These are phyloP conservation scores for Rhinogobio ventralis DNA, from an alignment of 2,797 vertebrate species.

Conservation along the genomic window DNA sequence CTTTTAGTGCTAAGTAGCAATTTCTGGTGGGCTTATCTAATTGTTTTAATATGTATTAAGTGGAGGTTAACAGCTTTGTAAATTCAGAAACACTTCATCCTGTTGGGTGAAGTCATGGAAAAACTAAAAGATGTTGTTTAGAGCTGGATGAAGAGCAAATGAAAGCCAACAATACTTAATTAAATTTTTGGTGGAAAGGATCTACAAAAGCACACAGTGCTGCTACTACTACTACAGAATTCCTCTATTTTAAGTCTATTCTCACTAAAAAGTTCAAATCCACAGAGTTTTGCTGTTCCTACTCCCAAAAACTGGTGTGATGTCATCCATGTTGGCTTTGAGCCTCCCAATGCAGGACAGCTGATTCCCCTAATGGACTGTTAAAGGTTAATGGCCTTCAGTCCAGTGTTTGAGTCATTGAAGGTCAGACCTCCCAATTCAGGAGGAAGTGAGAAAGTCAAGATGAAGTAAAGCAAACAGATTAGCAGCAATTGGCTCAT, in stretches of 20 bases:
- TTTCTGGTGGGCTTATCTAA: slow-evolving; percentile 4
- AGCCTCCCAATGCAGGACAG: slow-evolving; percentile 19
- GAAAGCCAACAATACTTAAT: neutral
- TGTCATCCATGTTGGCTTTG: slow-evolving; percentile 26
- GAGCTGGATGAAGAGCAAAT: neutral
- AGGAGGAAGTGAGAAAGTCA: slow-evolving; percentile 4
- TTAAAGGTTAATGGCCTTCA: slow-evolving; percentile 40
- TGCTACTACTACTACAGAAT: too few species aligned
- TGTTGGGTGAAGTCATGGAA: neutral
- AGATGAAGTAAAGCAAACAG: neutral
- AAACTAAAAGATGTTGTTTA: neutral
- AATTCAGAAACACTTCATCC: neutral
- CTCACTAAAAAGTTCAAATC: slow-evolving; percentile 7
- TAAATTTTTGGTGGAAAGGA: neutral
- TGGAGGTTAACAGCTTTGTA: slow-evolving; percentile 5
- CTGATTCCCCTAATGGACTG: slow-evolving; percentile 27
- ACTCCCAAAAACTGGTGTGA: slow-evolving; percentile 35
- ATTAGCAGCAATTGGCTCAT: neutral
- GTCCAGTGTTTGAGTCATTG: slow-evolving; percentile 9
- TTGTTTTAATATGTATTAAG: slow-evolving; percentile 28
- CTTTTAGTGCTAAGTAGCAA: slow-evolving; percentile 21
- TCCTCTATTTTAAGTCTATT: too few species aligned
- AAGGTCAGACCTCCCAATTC: slow-evolving; percentile 14
- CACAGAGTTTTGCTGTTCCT: slow-evolving; percentile 34
- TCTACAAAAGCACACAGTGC: neutral